phyloP scores from a whole-genome alignment of 2,888 invertebrate species.

The Perizoma flavofasciatum region DNA sequence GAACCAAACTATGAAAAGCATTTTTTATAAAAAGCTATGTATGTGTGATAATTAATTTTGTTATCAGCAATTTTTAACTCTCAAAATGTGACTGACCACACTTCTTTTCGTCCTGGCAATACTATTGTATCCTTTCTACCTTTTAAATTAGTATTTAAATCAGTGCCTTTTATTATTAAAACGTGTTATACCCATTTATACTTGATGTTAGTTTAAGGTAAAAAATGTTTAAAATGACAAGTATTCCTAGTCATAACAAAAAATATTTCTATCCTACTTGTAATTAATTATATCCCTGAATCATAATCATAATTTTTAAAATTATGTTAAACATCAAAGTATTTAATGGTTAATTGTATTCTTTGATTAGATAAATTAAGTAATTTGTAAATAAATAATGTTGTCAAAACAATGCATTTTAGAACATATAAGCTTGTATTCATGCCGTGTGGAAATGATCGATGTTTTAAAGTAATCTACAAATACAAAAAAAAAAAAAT shows the following conservation, averaged over 20 bases:
- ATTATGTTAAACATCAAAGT: constrained; percentile 24
- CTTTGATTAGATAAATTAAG: constrained; percentile 8
- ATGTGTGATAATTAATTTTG: no score
- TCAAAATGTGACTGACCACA: no score
- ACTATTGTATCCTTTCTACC: neutral
- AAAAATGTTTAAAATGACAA: constrained; percentile 24
- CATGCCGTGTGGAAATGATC: neutral
- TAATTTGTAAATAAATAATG: constrained; percentile 12
- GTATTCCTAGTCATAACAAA: constrained; percentile 32
- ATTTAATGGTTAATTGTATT: constrained; percentile 36
- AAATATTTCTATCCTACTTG: constrained; percentile 24
- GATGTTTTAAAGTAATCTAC: no score
- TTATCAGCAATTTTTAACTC: no score
- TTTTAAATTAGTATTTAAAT: constrained; percentile 49
- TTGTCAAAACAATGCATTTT: constrained; percentile 39
- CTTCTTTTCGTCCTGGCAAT: neutral
- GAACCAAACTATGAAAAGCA: no score
- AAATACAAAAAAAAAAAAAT: no score
- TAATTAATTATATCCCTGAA: constrained; percentile 20
- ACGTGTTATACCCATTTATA: constrained; percentile 33
- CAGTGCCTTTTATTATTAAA: constrained; percentile 69
- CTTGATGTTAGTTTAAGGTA: constrained; percentile 19
- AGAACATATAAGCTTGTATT: constrained; percentile 56
- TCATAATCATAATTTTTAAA: constrained; percentile 25
- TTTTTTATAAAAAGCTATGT: no score